Conservation (phyloP, 2,888 invertebrate species). For the Scaptomyza caliginosa region DNA sequence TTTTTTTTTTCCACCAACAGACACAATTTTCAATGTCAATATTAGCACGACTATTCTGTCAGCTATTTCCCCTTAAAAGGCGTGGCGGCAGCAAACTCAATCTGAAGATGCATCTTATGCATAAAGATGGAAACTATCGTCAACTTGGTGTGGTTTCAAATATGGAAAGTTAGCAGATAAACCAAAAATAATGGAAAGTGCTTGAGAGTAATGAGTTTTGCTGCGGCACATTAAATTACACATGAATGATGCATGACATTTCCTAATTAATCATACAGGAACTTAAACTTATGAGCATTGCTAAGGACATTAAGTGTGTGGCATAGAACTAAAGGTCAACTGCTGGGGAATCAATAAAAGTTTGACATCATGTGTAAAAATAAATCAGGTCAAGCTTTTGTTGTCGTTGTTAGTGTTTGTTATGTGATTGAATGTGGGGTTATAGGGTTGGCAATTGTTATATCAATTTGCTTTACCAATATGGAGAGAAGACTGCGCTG, state of each 20-base stretch:
- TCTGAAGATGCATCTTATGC: slow-evolving; percentile 34
- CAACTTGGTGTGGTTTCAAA: slow-evolving; percentile 7
- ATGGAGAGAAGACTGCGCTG: slow-evolving; percentile 67
- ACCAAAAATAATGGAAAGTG: slow-evolving; percentile 39
- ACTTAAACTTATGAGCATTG: not conserved
- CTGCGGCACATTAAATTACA: slow-evolving; percentile 32
- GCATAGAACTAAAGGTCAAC: slow-evolving; percentile 52
- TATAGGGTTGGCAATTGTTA: slow-evolving; percentile 18
- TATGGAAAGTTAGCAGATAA: slow-evolving; percentile 46
- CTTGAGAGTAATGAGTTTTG: slow-evolving; percentile 34
- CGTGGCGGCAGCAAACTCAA: slow-evolving; percentile 28
- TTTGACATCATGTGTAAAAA: not conserved
- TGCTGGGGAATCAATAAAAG: slow-evolving; percentile 59
- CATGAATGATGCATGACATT: slow-evolving; percentile 47
- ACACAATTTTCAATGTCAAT: slow-evolving; percentile 72
- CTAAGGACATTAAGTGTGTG: slow-evolving; percentile 6
- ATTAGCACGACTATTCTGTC: slow-evolving; percentile 57
- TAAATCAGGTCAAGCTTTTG: slow-evolving; percentile 10
- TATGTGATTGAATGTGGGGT: slow-evolving; percentile 3
- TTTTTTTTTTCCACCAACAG: slow-evolving; percentile 17
- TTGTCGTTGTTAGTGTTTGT: slow-evolving; percentile 1
- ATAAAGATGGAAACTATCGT: slow-evolving; percentile 1
- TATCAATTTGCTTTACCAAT: slow-evolving; percentile 57
- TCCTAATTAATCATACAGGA: slow-evolving; percentile 43
- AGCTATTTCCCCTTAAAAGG: slow-evolving; percentile 11